Evolutionary conservation across 1,140 invertebrate genomes (phyloP), one percentile per base, ranked within the genome.

Genomic region (Parapsyche elsis): DNA sequence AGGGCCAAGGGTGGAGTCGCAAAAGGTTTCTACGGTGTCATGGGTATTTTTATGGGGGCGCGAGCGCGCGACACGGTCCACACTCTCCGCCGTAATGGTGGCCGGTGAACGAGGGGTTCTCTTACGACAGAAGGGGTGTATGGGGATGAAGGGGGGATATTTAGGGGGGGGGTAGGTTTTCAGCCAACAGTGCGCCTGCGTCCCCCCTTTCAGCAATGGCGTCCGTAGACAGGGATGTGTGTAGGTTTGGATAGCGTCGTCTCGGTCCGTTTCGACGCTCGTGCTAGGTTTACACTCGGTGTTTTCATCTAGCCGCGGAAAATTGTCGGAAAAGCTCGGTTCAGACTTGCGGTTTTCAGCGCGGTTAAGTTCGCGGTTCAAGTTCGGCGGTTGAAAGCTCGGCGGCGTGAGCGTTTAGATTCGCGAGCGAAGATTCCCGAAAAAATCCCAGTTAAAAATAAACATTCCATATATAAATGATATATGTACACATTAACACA

Each of bases 151-250:
- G 64, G 21, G 9, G 64, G 64, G 9, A n/a, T n/a, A n/a, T n/a
- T n/a, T n/a, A n/a, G 64, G 19, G 0, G 64, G 19, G 14, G 23
- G 24, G 14, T 0, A 23, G 24, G 21, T 12, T 0, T 9, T 9
- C 21, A 1, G 64, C 64, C 24, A 0, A 9, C 9, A 10, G 2
- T 9, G 14, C 64, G 64, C 64, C 23, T 24, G 24, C 64, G 64
- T 23, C 23, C 21, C 64, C 64, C 64, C 30, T 38, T 12, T 12
- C 64, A 14, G 64, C 64, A 24, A 67, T 67, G 64, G 64, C 64
- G 64, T 21, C 9, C 21, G 24, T 14, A 23, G 64, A 67, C 23
- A 0, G 64, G 12, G 64, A 67, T n/a, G 64, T 5, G 12, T 14
- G 49, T 53, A 53, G 1, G 49, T 5, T 1, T 1, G 21, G 1